Conservation (phyloP, 2,797 vertebrate species). For the Crocidura indochinensis region DNA sequence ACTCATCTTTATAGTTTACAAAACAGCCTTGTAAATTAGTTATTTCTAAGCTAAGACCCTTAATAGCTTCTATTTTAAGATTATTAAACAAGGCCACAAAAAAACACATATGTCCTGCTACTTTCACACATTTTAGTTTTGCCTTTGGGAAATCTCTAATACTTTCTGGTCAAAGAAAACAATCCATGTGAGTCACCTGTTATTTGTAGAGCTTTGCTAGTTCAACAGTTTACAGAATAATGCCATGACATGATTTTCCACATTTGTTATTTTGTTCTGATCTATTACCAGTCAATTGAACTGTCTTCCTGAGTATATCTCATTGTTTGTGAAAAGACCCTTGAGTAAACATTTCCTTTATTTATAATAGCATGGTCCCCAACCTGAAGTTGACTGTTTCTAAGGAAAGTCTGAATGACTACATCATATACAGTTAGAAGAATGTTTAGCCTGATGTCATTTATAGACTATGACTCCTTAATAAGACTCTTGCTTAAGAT, state of each 20-base stretch:
- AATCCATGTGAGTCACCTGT: not conserved
- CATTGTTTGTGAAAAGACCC: not conserved
- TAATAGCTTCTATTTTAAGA: slow-evolving; percentile 6
- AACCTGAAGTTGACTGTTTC: too few relatives aligned
- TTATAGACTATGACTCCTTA: not conserved
- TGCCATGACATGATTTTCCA: not conserved
- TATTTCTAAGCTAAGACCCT: not conserved
- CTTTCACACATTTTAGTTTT: not conserved
- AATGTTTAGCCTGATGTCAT: not conserved
- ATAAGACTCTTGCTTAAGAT: not conserved
- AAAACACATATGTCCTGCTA: not conserved
- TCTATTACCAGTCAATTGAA: not conserved
- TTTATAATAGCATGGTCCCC: not conserved
- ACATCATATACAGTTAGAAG: too few relatives aligned
- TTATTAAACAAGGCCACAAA: slow-evolving; percentile 5
- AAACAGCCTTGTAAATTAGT: slow-evolving; percentile 12
- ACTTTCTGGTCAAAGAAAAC: not conserved
- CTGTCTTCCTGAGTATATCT: not conserved
- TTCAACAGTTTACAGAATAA: slow-evolving; percentile 32
- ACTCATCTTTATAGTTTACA: not conserved
- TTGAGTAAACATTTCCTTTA: not conserved
- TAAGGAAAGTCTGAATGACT: not conserved
- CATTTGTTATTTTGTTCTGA: not conserved
- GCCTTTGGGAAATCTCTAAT: slow-evolving; percentile 21
- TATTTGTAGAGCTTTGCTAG: not conserved